Percentiles rank a stretch among this genome's conserved stretches.
These are phyloP conservation scores for Agelas oroides DNA, from an alignment of 37 sponge, comb jelly and placozoan genomes.

Conservation along the genomic window DNA sequence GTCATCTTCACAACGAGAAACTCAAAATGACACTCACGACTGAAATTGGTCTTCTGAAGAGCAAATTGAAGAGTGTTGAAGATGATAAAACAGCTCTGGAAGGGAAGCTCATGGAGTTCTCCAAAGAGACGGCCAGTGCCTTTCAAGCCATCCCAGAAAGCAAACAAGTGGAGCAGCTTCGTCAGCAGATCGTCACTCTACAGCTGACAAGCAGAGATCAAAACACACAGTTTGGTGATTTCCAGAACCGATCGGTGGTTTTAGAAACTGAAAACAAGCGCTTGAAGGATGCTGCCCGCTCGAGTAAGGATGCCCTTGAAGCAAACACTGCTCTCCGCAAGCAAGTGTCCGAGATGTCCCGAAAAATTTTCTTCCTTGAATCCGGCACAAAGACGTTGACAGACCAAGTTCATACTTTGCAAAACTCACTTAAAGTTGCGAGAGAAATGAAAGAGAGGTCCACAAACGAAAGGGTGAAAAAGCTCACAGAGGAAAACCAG, in stretches of 20 bases:
- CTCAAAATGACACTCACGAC: conserved; percentile 53
- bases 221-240: conserved; percentile 1
- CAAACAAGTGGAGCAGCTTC: conserved; percentile 35
- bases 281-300: conserved; percentile 8
- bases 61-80: conserved; percentile 41
- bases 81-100: conserved; percentile 39
- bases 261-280: conserved; percentile 51
- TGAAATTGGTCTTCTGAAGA: conserved; percentile 45
- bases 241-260: conserved; percentile 3
- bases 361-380: conserved; percentile 49
- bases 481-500: conserved; percentile 32
- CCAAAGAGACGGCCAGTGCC: not conserved
- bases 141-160: conserved; percentile 14
- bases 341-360: conserved; percentile 42
- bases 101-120: not conserved
- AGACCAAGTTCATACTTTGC: conserved; percentile 18
- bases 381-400: conserved; percentile 38
- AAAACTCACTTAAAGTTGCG: conserved; percentile 10
- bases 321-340: conserved; percentile 18
- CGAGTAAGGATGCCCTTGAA: not conserved
- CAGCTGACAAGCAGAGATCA: conserved; percentile 6
- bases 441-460: conserved; percentile 32
- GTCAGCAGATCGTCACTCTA: conserved; percentile 14
- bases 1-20: conserved; percentile 40
- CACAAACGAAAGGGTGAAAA: conserved; percentile 1